Evolutionary conservation across 2,797 vertebrate genomes (phyloP), one percentile per base, ranked within the genome.

Genomic region (Protosalanx chinensis): DNA sequence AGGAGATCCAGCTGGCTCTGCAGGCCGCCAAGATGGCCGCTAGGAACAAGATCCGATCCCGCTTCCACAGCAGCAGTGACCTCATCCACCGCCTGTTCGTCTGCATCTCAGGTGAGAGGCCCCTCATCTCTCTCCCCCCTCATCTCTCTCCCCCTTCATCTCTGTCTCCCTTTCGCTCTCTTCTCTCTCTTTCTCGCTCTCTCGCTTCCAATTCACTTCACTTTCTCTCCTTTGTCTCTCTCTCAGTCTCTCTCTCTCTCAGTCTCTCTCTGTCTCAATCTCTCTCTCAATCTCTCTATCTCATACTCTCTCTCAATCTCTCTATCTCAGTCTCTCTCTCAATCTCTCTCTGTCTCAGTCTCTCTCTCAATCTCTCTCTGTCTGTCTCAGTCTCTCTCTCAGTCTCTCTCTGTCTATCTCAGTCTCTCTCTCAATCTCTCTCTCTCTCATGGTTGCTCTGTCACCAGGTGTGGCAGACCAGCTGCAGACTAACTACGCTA

Each of bases 81-180:
- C 95, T 99, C 71, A 97, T 98, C 86, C 97, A 98, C 77, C 95
- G 97, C 53, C 95, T 99, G 67, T 99, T 99, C 84, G 97, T 99
- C 88, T 99, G 97, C 86, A 98, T 99, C 91, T 98, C 97, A 93
- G 97, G 97, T 98, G 89, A 6, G n/a, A 16, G 37, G 27, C 33
- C 23, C 6, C 46, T 23, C 29, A 8, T 16, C 57, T 67, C 33
- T 60, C 49, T 18, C 12, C 30, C 53, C 12, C 5, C 33, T 18
- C 8, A 3, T 71, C 46, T 56, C 29, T 49, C 37, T 61, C 23
- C 35, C 16, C 8, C 51, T 53, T 4, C 8, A 0, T 6, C 51
- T n/a, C 2, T n/a, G 1, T n/a, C 16, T n/a, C 6, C 10, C 1
- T 56, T 16, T 56, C 51, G 18, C 51, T 56, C 51, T 16, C 49